Base-by-base conservation (phyloP, 2,888 invertebrate genomes). In the Gari tellinella region DNA sequence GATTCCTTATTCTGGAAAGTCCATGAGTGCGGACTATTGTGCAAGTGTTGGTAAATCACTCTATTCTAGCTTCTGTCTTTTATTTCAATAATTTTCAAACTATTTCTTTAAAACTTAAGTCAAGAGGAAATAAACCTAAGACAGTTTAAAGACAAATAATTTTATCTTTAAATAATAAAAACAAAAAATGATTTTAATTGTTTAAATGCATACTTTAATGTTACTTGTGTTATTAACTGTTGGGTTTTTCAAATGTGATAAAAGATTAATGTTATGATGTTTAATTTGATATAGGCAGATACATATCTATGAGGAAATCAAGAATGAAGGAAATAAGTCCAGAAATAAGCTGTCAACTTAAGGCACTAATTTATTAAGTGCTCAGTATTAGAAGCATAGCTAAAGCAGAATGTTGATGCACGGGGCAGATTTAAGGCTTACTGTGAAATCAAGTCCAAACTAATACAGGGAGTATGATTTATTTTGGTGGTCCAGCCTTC, bases 221-320 rank as follows among this genome's bases (percentile, higher is more conserved):
- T n/a, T n/a, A n/a, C n/a, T n/a, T n/a, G n/a, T n/a, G n/a, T n/a
- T n/a, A n/a, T n/a, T n/a, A n/a, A n/a, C n/a, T n/a, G n/a, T n/a
- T n/a, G n/a, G n/a, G 31, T 10, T 31, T 31, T 7, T 31, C 10
- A 7, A 31, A 31, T 31, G 31, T 31, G 31, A 31, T 31, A 31
- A 31, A 25, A 25, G 37, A 26, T 14, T 46, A 48, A 46, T 38
- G 26, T 60, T 17, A n/a, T 23, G 14, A 43, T 64, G 43, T 64
- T 64, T 64, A 48, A 55, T 55, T 73, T 65, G 69, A 74, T 74
- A 41, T 74, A 74, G 74, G 74, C 68, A 64, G 65, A 69, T 60
- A 56, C 69, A 70, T 58, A 65, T 43, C 60, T 51, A 46, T 53
- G 72, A 58, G 64, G 63, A 73, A 63, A 53, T 45, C 63, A 73